phyloP scores from a whole-genome alignment of 37 sponge, comb jelly and placozoan genomes.

The Haliclona indistincta region DNA sequence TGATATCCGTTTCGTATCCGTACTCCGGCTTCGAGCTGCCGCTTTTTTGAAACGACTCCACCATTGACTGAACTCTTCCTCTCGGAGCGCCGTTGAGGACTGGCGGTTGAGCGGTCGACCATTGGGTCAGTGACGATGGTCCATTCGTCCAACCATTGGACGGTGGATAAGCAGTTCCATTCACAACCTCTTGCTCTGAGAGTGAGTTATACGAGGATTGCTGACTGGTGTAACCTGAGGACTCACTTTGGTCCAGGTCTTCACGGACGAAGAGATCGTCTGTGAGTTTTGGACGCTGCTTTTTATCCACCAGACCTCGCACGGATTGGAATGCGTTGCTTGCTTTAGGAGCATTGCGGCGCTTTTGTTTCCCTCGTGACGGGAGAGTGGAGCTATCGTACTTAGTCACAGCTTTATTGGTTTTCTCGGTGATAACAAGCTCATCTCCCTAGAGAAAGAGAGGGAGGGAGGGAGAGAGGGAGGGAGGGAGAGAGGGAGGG shows the following conservation, averaged over 20 bases:
- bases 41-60: too few relatives aligned
- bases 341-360: background rate
- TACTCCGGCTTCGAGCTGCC: constrained; percentile 19
- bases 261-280: background rate
- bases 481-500: too few relatives aligned
- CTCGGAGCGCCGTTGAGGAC: too few relatives aligned
- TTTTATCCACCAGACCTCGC: background rate
- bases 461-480: background rate
- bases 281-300: background rate
- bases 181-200: background rate
- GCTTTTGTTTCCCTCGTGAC: background rate
- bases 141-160: too few relatives aligned
- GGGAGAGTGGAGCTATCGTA: background rate
- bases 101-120: too few relatives aligned
- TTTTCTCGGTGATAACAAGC: too few relatives aligned
- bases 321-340: background rate
- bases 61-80: too few relatives aligned
- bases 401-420: too few relatives aligned
- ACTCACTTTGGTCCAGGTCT: background rate
- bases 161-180: too few relatives aligned
- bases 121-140: too few relatives aligned
- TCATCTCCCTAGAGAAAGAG: background rate
- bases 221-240: constrained; percentile 4
- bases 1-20: constrained; percentile 88
- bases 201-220: background rate